phyloP scores from a whole-genome alignment of 2,888 invertebrate genomes.

The Hybos culiciformis region DNA sequence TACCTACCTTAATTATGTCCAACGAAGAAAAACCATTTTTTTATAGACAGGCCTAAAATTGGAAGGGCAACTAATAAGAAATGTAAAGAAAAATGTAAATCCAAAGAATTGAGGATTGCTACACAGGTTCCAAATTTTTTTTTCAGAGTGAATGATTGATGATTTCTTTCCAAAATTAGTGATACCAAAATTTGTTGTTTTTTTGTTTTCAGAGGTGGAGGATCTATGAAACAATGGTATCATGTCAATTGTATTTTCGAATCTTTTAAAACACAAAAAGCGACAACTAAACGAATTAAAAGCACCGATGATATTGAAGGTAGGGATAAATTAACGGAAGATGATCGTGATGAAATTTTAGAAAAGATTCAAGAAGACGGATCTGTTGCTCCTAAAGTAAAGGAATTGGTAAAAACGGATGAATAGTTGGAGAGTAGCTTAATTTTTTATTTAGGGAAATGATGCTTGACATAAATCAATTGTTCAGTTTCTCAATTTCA shows the following conservation, averaged over 20 bases:
- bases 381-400: too few relatives aligned
- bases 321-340: constrained; percentile 50
- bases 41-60: constrained; percentile 65
- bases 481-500: too few relatives aligned
- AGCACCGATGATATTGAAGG: constrained; percentile 65
- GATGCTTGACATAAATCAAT: too few relatives aligned
- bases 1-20: too few relatives aligned
- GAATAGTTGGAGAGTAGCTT: too few relatives aligned
- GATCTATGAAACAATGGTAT: constrained; percentile 74
- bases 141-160: constrained; percentile 38
- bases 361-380: constrained; percentile 10
- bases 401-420: too few relatives aligned
- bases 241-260: constrained; percentile 72
- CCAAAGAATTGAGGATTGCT: constrained; percentile 59
- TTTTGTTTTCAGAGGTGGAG: constrained; percentile 24
- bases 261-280: constrained; percentile 60
- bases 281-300: constrained; percentile 69
- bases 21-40: constrained; percentile 48
- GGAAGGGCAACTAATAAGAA: constrained; percentile 74
- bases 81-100: constrained; percentile 65
- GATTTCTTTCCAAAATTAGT: too few relatives aligned
- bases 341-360: constrained; percentile 51
- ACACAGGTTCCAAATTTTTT: constrained; percentile 57
- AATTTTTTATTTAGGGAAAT: too few relatives aligned
- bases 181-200: too few relatives aligned